phyloP scores from a whole-genome alignment of 2,888 invertebrate species.

The Altica lythri region DNA sequence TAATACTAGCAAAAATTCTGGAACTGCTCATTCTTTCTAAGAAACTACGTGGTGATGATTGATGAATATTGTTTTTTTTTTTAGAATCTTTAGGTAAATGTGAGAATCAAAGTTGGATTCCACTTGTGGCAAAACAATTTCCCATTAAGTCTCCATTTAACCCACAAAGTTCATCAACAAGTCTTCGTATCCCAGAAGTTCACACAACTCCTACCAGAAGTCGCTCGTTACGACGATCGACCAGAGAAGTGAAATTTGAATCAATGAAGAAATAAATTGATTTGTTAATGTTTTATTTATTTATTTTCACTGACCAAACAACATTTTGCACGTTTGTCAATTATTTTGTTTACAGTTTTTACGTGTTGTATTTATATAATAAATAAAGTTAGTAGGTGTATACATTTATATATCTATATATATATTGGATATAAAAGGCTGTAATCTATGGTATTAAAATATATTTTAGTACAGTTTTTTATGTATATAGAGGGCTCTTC shows the following conservation, averaged over 20 bases:
- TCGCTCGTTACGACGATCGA: slow-evolving; percentile 40
- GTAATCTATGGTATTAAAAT: too few relatives aligned
- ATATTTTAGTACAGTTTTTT: too few relatives aligned
- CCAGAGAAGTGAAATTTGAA: slow-evolving; percentile 46
- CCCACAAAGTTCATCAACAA: slow-evolving; percentile 42
- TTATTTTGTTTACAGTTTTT: not conserved
- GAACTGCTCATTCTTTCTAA: not conserved
- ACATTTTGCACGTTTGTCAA: not conserved
- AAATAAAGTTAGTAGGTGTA: not conserved
- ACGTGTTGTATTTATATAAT: not conserved
- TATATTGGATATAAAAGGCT: too few relatives aligned
- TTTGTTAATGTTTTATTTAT: not conserved
- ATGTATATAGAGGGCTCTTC: too few relatives aligned
- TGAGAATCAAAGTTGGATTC: slow-evolving; percentile 67
- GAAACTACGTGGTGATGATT: not conserved
- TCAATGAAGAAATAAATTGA: slow-evolving; percentile 21
- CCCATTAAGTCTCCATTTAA: slow-evolving; percentile 71
- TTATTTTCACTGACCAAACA: not conserved
- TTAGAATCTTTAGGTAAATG: slow-evolving; percentile 57
- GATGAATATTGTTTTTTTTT: slow-evolving; percentile 3
- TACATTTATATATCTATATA: too few relatives aligned
- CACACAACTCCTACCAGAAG: slow-evolving; percentile 38
- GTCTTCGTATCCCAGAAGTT: slow-evolving; percentile 43
- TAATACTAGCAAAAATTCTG: not conserved
- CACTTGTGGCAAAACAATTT: slow-evolving; percentile 74